These are phyloP conservation scores for Onthophagus taurus DNA, from an alignment of 1,140 invertebrate genomes.

Conservation along the genomic window DNA sequence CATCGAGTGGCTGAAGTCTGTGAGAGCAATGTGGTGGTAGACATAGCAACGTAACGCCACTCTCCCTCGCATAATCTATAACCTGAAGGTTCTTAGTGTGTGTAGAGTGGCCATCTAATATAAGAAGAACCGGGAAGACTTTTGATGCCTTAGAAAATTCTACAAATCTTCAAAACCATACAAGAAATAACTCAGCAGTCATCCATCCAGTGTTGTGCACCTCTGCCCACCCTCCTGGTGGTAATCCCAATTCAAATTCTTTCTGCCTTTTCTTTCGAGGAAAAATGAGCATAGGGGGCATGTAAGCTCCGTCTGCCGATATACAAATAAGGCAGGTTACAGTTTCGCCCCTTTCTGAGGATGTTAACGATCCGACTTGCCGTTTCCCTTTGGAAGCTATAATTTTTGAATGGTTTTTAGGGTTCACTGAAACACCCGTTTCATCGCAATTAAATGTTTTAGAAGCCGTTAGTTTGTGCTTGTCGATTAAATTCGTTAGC, in stretches of 20 bases:
- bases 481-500: conserved; percentile 3
- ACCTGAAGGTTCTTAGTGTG: conserved; percentile 28
- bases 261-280: conserved; percentile 5
- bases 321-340: conserved; percentile 19
- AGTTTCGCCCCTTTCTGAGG: conserved; percentile 2
- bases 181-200: conserved; percentile 8
- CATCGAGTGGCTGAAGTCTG: conserved; percentile 34
- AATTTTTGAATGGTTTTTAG: conserved; percentile 36
- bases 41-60: conserved; percentile 26
- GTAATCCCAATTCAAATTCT: conserved; percentile 4
- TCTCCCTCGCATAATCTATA: conserved; percentile 24
- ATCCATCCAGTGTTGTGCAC: background rate
- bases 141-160: conserved; percentile 19
- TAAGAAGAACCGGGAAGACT: conserved; percentile 8
- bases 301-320: conserved; percentile 16
- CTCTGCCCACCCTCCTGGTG: conserved; percentile 2
- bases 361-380: conserved; percentile 33
- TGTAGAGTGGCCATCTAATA: conserved; percentile 8
- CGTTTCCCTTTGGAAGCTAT: conserved; percentile 33
- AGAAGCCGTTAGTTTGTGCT: conserved; percentile 1
- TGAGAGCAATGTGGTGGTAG: conserved; percentile 35
- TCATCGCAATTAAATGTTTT: conserved; percentile 24
- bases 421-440: conserved; percentile 19
- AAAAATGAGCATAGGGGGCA: conserved; percentile 27
- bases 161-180: conserved; percentile 20